Conservation (phyloP, 1,140 invertebrate genomes). For the Parapsyche elsis region DNA sequence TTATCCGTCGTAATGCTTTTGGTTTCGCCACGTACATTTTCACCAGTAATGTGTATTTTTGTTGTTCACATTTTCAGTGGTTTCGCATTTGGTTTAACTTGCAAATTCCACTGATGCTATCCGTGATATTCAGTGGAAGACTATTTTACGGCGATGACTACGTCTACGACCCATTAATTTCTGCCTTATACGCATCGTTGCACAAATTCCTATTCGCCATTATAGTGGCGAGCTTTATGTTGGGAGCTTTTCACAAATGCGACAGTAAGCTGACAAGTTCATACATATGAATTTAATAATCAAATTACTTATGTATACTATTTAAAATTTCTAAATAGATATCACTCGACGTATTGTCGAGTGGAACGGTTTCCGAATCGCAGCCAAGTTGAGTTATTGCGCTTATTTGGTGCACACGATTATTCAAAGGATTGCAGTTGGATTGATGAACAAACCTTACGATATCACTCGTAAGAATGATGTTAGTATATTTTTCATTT, state of each 20-base stretch:
- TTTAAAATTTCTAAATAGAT: slow-evolving; percentile 52
- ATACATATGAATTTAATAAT: neutral
- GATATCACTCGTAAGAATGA: too few species aligned
- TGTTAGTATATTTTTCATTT: too few species aligned
- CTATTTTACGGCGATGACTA: slow-evolving; percentile 59
- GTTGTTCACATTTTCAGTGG: slow-evolving; percentile 62
- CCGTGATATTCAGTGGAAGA: slow-evolving; percentile 59
- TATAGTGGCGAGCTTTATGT: slow-evolving; percentile 56
- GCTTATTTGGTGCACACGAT: slow-evolving; percentile 62
- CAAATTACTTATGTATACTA: neutral
- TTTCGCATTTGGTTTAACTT: slow-evolving; percentile 58
- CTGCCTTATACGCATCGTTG: slow-evolving; percentile 59
- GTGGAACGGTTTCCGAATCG: slow-evolving; percentile 63
- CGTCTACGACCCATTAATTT: slow-evolving; percentile 38
- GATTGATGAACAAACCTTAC: too few species aligned
- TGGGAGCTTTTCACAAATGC: too few species aligned
- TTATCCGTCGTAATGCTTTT: too few species aligned
- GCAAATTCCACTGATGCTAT: slow-evolving; percentile 58
- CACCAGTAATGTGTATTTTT: too few species aligned
- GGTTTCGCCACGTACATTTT: too few species aligned
- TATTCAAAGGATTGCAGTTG: slow-evolving; percentile 59
- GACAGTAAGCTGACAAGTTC: too few species aligned
- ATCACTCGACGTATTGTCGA: slow-evolving; percentile 59
- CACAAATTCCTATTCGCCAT: slow-evolving; percentile 60
- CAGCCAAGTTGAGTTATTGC: slow-evolving; percentile 61